Conservation (phyloP, 1,140 invertebrate genomes). For the Parasteatoda tepidariorum region DNA sequence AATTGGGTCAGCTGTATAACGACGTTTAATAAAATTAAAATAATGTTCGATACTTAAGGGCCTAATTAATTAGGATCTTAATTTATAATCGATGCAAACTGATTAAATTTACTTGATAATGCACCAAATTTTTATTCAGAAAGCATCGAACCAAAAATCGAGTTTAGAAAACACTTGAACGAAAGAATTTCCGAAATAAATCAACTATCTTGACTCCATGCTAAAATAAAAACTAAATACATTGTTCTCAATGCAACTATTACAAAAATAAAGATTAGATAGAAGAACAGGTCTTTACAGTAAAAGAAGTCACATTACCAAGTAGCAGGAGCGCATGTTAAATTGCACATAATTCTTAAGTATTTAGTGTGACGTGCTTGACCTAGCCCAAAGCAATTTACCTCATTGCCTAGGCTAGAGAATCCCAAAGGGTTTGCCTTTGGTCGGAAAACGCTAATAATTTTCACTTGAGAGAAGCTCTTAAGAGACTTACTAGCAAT, state of each 20-base stretch:
- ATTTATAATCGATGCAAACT: no score
- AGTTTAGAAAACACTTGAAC: no score
- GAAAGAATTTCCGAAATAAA: no score
- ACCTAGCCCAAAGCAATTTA: constrained; percentile 52
- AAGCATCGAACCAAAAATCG: no score
- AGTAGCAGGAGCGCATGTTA: constrained; percentile 35
- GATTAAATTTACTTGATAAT: no score
- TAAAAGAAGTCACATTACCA: constrained; percentile 47
- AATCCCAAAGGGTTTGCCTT: background rate
- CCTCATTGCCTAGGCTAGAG: constrained; percentile 31
- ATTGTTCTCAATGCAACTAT: background rate
- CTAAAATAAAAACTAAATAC: background rate
- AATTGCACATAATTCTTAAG: constrained; percentile 53
- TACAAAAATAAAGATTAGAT: background rate
- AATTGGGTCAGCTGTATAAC: no score
- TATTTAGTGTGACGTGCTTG: constrained; percentile 36
- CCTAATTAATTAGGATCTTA: no score
- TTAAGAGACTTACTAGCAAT: constrained; percentile 24
- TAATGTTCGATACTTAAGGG: no score
- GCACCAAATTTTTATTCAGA: no score
- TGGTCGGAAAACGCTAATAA: constrained; percentile 31
- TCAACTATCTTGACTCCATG: no score
- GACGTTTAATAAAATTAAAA: no score
- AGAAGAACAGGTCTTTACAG: constrained; percentile 4
- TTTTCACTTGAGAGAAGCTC: constrained; percentile 24